These are phyloP conservation scores for Conomelus anceps DNA, from an alignment of 2,888 invertebrate genomes.

Conservation along the genomic window DNA sequence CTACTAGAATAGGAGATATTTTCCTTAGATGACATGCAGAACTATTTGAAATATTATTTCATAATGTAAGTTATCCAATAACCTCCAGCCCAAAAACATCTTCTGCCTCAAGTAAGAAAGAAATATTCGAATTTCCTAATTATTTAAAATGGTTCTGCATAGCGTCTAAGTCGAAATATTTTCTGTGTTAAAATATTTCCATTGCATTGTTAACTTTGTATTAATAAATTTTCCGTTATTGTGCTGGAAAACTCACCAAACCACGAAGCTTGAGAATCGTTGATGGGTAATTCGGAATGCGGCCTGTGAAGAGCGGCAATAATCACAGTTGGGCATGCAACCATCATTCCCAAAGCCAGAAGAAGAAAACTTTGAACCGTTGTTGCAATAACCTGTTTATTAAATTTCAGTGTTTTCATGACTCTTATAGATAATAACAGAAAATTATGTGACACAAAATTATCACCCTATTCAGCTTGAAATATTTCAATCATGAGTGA, in stretches of 20 bases:
- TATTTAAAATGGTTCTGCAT: too few relatives aligned
- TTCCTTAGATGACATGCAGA: too few relatives aligned
- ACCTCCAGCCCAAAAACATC: too few relatives aligned
- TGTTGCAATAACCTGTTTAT: conserved; percentile 50
- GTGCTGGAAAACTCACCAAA: conserved; percentile 44
- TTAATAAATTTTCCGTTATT: background rate
- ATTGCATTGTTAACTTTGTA: background rate
- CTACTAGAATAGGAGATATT: too few relatives aligned
- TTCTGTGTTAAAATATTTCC: background rate
- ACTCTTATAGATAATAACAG: background rate
- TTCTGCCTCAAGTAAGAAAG: too few relatives aligned
- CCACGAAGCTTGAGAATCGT: conserved; percentile 50
- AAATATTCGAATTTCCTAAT: too few relatives aligned
- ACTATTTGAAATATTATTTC: too few relatives aligned
- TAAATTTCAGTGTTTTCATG: background rate
- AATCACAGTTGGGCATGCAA: conserved; percentile 52
- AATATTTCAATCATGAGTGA: background rate
- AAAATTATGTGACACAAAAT: too few relatives aligned
- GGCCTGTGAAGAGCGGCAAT: conserved; percentile 47
- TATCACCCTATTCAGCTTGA: background rate
- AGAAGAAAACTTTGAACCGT: conserved; percentile 49
- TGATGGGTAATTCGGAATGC: conserved; percentile 44
- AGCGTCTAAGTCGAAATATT: too few relatives aligned
- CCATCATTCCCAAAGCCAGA: conserved; percentile 50
- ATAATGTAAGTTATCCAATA: too few relatives aligned